Conservation (phyloP, 2,888 invertebrate genomes). For the Mayetiola destructor region DNA sequence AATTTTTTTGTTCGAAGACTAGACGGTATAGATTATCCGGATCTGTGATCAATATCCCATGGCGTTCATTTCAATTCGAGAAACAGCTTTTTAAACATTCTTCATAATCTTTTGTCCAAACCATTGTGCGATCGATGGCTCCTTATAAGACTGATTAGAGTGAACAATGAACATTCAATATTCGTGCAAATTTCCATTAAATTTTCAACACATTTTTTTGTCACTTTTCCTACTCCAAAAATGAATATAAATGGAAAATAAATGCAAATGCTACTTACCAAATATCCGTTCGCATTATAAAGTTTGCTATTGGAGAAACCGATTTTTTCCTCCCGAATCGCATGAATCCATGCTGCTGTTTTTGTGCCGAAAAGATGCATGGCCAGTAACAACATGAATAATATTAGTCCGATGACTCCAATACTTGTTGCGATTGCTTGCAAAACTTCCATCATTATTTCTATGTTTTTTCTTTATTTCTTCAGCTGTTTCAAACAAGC, state of each 20-base stretch:
- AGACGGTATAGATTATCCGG: conserved; percentile 6
- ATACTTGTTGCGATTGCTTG: conserved; percentile 28
- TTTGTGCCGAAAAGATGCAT: conserved; percentile 32
- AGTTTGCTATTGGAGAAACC: conserved; percentile 35
- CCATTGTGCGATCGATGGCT: too few relatives aligned
- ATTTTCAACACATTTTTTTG: neutral
- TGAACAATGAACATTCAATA: too few relatives aligned
- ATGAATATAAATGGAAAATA: neutral
- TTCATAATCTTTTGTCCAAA: too few relatives aligned
- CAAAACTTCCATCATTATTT: conserved; percentile 25
- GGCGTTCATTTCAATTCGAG: too few relatives aligned
- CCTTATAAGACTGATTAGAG: too few relatives aligned
- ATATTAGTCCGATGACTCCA: conserved; percentile 27
- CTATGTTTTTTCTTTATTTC: neutral
- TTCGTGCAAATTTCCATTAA: neutral
- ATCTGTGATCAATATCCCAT: neutral
- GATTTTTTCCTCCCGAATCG: conserved; percentile 35
- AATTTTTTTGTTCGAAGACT: conserved; percentile 9
- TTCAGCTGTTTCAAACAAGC: too few relatives aligned
- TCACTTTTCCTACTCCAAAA: neutral
- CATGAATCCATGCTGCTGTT: conserved; percentile 32
- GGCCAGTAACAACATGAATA: conserved; percentile 29
- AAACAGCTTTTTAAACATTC: too few relatives aligned
- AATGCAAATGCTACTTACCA: conserved; percentile 37
- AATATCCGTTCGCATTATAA: conserved; percentile 50